Conservation (phyloP, 2,113 vertebrate species). For the Romanogobio albipinnatus region DNA sequence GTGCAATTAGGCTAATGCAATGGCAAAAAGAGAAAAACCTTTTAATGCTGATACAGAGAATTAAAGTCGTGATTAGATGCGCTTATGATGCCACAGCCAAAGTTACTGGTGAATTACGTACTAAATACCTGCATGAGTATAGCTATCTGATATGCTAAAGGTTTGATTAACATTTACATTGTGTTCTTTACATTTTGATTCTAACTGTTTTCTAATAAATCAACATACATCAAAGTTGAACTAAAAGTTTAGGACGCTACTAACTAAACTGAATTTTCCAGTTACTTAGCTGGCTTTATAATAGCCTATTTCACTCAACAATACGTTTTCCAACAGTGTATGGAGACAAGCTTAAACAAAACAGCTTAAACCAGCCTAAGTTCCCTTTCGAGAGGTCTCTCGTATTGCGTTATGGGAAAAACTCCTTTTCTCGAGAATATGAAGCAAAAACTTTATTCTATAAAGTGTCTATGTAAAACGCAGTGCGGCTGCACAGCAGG, state of each 20-base stretch:
- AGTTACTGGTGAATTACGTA: neutral
- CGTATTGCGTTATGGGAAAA: too few species aligned
- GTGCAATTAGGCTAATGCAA: neutral
- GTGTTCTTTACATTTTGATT: neutral
- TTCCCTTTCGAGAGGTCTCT: too few species aligned
- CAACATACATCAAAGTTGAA: neutral
- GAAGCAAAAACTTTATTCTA: too few species aligned
- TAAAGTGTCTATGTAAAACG: too few species aligned
- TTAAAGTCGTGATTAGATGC: neutral
- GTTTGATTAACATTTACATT: constrained; percentile 1
- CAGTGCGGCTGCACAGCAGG: too few species aligned
- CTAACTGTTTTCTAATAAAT: neutral
- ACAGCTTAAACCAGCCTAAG: neutral
- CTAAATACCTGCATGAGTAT: neutral
- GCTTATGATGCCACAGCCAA: neutral
- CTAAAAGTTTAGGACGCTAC: too few species aligned
- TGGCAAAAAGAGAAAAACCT: neutral
- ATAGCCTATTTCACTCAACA: neutral
- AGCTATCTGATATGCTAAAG: neutral
- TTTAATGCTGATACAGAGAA: neutral
- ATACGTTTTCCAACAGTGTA: neutral
- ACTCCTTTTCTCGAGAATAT: too few species aligned
- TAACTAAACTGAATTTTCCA: too few species aligned
- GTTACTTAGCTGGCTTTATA: neutral
- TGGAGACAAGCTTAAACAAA: neutral